These are phyloP conservation scores for Bolinopsis microptera DNA, from an alignment of 37 sponge, comb jelly and placozoan species.

Conservation along the genomic window DNA sequence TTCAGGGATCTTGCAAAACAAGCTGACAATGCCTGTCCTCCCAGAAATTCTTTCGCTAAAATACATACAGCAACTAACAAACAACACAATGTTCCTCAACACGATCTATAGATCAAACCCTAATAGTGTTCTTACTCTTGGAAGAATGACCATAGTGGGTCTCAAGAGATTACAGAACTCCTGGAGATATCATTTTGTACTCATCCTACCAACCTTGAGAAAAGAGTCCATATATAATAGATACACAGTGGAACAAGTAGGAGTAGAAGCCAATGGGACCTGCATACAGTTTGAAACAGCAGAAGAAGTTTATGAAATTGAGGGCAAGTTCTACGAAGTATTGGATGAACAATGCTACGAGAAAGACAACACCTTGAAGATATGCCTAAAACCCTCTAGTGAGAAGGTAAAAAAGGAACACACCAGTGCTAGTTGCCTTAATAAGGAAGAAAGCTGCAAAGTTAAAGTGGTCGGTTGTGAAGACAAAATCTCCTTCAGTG, in stretches of 20 bases:
- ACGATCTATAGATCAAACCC: background rate
- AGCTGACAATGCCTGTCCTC: background rate
- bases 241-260: constrained; percentile 4
- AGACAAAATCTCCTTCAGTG: background rate
- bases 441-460: background rate
- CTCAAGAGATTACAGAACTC: background rate
- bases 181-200: constrained; percentile 10
- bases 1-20: background rate
- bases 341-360: background rate
- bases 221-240: background rate
- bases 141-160: background rate
- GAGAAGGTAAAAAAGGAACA: background rate
- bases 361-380: background rate
- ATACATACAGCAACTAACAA: background rate
- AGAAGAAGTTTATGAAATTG: constrained; percentile 1
- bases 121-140: background rate
- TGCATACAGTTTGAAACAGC: background rate
- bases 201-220: background rate
- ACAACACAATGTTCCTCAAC: background rate
- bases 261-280: background rate
- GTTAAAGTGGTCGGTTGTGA: background rate
- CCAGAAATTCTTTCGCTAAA: background rate
- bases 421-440: background rate
- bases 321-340: background rate
- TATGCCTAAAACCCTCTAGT: background rate